Percentiles rank a stretch among this genome's conserved stretches.
These are phyloP conservation scores for Gonocerus acuteangulatus DNA, from an alignment of 2,888 invertebrate genomes.

Conservation along the genomic window DNA sequence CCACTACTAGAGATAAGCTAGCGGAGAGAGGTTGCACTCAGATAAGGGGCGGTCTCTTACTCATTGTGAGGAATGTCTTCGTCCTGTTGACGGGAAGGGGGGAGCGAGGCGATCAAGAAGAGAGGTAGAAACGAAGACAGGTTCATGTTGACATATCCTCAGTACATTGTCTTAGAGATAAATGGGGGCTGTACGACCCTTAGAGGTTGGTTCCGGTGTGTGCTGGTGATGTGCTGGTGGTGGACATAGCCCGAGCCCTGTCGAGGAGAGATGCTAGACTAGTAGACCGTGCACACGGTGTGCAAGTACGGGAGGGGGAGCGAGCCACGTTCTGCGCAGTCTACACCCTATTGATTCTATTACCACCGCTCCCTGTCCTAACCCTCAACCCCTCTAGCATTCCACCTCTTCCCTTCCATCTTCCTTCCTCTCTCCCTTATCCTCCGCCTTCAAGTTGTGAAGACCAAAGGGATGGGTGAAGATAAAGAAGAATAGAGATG, in stretches of 20 bases:
- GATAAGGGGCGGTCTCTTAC: conserved; percentile 52
- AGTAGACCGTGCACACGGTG: neutral
- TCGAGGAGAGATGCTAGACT: conserved; percentile 5
- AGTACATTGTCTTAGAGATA: conserved; percentile 43
- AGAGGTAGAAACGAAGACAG: conserved; percentile 14
- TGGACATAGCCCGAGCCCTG: conserved; percentile 9
- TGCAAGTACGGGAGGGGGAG: no score
- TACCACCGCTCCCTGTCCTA: conserved; percentile 7
- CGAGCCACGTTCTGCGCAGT: conserved; percentile 7
- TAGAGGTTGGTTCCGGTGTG: no score
- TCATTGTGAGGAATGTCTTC: conserved; percentile 86
- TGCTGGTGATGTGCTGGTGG: no score
- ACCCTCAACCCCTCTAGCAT: neutral
- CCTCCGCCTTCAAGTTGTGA: neutral
- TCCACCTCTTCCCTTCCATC: neutral
- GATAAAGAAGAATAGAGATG: no score
- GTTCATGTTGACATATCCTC: conserved; percentile 36
- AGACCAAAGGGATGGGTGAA: no score
- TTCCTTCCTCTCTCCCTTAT: neutral
- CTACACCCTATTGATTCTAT: conserved; percentile 21
- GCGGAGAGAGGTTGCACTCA: conserved; percentile 22
- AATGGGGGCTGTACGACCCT: no score
- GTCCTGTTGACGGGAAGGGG: conserved; percentile 62
- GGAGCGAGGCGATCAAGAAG: conserved; percentile 36
- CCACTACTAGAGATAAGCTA: neutral